phyloP scores from a whole-genome alignment of 2,888 invertebrate species.

The Melieria crassipennis region DNA sequence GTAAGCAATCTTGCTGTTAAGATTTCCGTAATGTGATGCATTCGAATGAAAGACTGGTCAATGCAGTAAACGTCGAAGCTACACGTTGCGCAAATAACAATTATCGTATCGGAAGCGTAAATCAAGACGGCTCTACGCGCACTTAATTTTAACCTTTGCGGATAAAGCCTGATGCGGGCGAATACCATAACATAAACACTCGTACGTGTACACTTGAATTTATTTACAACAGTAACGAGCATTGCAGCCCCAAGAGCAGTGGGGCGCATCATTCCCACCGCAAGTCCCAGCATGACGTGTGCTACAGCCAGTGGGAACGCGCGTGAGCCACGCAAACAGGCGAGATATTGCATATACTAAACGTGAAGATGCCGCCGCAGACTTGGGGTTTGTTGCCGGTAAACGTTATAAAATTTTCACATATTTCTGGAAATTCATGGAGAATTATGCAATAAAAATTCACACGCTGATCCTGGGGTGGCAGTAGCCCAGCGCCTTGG shows the following conservation, averaged over 20 bases:
- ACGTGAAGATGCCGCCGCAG: constrained; percentile 1
- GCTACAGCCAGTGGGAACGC: too few relatives aligned
- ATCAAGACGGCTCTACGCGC: constrained; percentile 17
- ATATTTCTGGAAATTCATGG: constrained; percentile 61
- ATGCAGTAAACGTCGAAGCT: background rate
- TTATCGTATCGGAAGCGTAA: constrained; percentile 25
- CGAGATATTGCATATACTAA: background rate
- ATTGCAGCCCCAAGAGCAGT: too few relatives aligned
- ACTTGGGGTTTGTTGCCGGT: background rate
- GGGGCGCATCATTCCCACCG: too few relatives aligned
- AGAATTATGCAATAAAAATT: constrained; percentile 63
- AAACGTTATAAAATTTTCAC: constrained; percentile 49
- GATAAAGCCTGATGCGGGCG: background rate
- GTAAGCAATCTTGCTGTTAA: too few relatives aligned
- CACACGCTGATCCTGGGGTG: constrained; percentile 47
- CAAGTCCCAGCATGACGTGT: too few relatives aligned
- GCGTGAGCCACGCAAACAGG: background rate
- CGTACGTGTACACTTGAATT: too few relatives aligned
- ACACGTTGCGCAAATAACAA: constrained; percentile 29
- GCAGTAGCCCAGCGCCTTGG: constrained; percentile 1
- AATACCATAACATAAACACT: too few relatives aligned
- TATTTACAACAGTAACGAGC: too few relatives aligned
- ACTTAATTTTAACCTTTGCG: constrained; percentile 12
- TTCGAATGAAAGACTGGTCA: too few relatives aligned
- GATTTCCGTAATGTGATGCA: too few relatives aligned